These are phyloP conservation scores for Acronicta psi DNA, from an alignment of 2,888 invertebrate genomes.

Conservation along the genomic window DNA sequence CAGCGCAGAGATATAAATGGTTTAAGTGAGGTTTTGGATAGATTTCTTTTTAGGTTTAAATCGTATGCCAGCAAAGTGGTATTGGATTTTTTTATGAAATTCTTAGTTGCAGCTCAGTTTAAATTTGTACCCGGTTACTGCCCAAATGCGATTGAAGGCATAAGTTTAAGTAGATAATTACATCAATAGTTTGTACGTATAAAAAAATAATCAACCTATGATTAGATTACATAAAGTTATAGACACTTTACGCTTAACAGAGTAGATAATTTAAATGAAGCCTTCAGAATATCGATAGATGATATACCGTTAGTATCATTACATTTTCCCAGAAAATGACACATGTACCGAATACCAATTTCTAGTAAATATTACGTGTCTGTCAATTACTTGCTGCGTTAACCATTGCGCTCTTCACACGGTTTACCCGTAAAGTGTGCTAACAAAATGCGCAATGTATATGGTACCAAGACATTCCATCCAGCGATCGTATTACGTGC, in stretches of 20 bases:
- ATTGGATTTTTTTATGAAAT: too few relatives aligned
- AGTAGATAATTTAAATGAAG: constrained; percentile 3
- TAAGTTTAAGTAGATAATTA: too few relatives aligned
- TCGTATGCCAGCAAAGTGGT: too few relatives aligned
- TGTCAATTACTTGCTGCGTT: constrained; percentile 5
- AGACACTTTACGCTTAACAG: not conserved
- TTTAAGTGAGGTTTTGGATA: not conserved
- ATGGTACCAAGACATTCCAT: constrained; percentile 61
- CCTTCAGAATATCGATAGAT: constrained; percentile 2
- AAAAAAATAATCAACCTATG: not conserved
- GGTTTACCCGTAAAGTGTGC: constrained; percentile 4
- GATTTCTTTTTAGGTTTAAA: too few relatives aligned
- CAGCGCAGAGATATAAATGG: not conserved
- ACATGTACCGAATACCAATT: constrained; percentile 11
- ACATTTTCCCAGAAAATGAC: constrained; percentile 7
- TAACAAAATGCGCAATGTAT: constrained; percentile 51
- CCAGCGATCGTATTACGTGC: constrained; percentile 78
- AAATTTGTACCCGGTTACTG: too few relatives aligned
- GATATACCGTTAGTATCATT: constrained; percentile 6
- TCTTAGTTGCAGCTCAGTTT: too few relatives aligned
- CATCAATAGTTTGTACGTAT: too few relatives aligned
- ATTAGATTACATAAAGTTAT: not conserved
- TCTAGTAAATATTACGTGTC: constrained; percentile 26
- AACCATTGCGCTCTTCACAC: constrained; percentile 20
- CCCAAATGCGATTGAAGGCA: too few relatives aligned